Evolutionary conservation across 1,140 invertebrate species (phyloP).

Genomic region (Tenebrio molitor): DNA sequence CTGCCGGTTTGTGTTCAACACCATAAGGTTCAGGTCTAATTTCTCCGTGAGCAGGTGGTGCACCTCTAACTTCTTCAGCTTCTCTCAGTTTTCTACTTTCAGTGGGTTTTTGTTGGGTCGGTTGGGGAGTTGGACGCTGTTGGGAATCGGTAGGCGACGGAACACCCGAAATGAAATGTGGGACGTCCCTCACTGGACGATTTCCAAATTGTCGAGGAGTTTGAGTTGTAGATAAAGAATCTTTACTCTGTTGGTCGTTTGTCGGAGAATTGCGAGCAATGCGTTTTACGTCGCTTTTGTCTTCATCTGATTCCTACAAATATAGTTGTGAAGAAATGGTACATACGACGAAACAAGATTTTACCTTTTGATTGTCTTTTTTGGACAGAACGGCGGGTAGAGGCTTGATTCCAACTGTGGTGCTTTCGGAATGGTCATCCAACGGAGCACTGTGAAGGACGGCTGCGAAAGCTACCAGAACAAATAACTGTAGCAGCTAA

Average conservation of each 20-base stretch:
- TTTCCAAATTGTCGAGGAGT: no score
- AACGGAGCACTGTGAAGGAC: slow-evolving; percentile 9
- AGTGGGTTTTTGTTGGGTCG: background rate
- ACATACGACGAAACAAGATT: background rate
- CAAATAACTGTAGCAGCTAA: slow-evolving; percentile 11
- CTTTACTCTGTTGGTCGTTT: background rate
- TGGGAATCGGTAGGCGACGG: background rate
- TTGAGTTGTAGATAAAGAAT: no score
- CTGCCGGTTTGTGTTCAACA: no score
- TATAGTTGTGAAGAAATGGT: no score
- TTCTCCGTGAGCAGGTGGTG: no score
- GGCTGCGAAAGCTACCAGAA: background rate
- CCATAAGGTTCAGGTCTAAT: no score
- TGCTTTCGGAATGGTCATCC: slow-evolving; percentile 17
- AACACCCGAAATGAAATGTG: background rate
- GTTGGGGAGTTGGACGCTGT: background rate
- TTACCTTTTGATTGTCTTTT: slow-evolving; percentile 14
- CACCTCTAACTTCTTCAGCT: background rate
- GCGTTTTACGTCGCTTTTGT: background rate
- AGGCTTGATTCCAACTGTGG: background rate
- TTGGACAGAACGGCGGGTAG: background rate
- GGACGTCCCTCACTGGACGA: no score
- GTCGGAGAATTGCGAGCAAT: background rate
- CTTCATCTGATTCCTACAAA: background rate
- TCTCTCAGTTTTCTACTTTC: background rate